A percentile compares a stretch with the other conserved stretches of the same genome.
phyloP scores from a whole-genome alignment of 2,113 vertebrate species.

The Anthoscopus minutus region DNA sequence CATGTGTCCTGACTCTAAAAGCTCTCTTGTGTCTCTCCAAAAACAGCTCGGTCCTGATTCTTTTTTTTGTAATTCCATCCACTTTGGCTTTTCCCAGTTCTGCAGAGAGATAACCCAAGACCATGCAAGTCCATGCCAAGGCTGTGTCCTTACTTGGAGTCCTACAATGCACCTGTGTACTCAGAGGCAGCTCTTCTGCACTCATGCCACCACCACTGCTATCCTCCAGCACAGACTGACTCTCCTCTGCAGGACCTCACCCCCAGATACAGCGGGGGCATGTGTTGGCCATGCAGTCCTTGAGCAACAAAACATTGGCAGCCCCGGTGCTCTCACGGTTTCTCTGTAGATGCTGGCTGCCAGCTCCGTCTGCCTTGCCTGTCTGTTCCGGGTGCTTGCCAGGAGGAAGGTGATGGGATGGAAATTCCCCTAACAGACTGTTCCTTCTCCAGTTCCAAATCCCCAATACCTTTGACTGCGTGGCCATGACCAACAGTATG shows the following conservation, averaged over 20 bases:
- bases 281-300: neutral
- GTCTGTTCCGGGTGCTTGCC: neutral
- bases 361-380: neutral
- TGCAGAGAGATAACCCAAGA: neutral
- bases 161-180: neutral
- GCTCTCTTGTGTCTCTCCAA: neutral
- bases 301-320: neutral
- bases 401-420: conserved; percentile 6
- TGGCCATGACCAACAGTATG: fast-evolving
- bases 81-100: neutral
- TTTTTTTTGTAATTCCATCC: neutral
- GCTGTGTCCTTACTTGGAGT: neutral
- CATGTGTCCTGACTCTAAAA: neutral
- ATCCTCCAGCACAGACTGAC: neutral
- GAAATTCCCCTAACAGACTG: neutral
- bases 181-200: neutral
- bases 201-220: neutral
- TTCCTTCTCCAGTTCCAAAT: neutral
- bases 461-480: neutral
- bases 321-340: neutral
- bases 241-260: neutral
- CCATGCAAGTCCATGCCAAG: fast-evolving
- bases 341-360: neutral
- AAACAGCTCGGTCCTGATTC: neutral
- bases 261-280: neutral